These are phyloP conservation scores for Plutomurus gul DNA, from an alignment of 1,140 invertebrate genomes.

Conservation along the genomic window DNA sequence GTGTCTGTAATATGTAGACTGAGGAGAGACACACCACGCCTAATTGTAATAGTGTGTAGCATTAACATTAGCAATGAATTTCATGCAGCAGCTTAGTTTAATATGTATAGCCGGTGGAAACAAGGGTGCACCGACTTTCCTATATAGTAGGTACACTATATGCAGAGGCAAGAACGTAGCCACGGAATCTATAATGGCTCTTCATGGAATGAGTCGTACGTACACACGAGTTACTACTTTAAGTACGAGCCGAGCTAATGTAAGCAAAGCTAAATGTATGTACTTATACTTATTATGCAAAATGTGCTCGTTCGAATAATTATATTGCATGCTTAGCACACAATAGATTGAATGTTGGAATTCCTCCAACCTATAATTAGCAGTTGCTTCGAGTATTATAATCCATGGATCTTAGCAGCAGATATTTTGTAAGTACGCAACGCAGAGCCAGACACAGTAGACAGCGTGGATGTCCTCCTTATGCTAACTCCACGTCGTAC, in stretches of 20 bases:
- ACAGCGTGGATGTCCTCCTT: slow-evolving; percentile 11
- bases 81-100: slow-evolving; percentile 13
- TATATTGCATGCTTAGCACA: slow-evolving; percentile 50
- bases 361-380: slow-evolving; percentile 49
- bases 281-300: slow-evolving; percentile 47
- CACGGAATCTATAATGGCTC: too few relatives aligned
- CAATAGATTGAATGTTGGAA: slow-evolving; percentile 50
- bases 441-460: neutral
- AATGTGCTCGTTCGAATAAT: slow-evolving; percentile 49
- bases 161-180: too few relatives aligned
- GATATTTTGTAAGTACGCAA: slow-evolving; percentile 17
- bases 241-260: neutral
- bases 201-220: too few relatives aligned
- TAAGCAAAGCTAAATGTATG: neutral
- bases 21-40: slow-evolving; percentile 5
- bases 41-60: slow-evolving; percentile 1
- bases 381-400: slow-evolving; percentile 26
- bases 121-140: too few relatives aligned
- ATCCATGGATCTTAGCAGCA: slow-evolving; percentile 23
- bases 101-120: neutral
- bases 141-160: too few relatives aligned
- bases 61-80: neutral
- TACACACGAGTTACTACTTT: too few relatives aligned
- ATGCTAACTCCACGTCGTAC: slow-evolving; percentile 13
- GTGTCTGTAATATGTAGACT: neutral